Percentiles rank a stretch among this genome's conserved stretches.
Evolutionary conservation across 2,888 invertebrate species (phyloP).

Genomic region (Agrilus cyanescens): DNA sequence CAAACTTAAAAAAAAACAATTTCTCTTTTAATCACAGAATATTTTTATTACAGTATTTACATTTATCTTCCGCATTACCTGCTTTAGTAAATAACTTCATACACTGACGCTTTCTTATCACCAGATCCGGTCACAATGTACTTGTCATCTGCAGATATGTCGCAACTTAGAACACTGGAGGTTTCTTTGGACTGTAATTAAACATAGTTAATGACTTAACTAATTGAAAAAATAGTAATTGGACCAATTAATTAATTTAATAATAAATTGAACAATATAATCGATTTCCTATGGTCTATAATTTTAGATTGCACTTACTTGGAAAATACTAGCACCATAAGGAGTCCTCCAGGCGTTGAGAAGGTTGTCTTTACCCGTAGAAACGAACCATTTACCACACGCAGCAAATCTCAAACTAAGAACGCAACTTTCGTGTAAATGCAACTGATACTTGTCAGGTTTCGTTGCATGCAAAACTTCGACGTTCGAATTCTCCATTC

Average conservation of each 20-base stretch:
- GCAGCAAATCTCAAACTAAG: constrained; percentile 90
- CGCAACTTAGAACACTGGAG: constrained; percentile 95
- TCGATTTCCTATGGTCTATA: not conserved
- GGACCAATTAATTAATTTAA: not conserved
- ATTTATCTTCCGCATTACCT: constrained; percentile 2
- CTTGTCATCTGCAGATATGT: constrained; percentile 95
- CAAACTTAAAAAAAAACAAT: too few relatives aligned
- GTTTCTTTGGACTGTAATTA: constrained; percentile 81
- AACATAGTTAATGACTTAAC: constrained; percentile 8
- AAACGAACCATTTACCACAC: constrained; percentile 97
- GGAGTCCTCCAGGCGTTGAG: constrained; percentile 97
- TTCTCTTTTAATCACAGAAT: too few relatives aligned
- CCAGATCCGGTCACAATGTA: constrained; percentile 97
- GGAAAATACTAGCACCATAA: constrained; percentile 96
- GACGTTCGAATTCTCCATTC: constrained; percentile 96
- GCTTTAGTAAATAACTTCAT: constrained; percentile 80
- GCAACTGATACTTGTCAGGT: constrained; percentile 90
- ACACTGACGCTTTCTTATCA: constrained; percentile 95
- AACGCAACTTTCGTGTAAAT: constrained; percentile 94
- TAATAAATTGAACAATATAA: too few relatives aligned
- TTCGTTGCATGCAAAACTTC: constrained; percentile 86
- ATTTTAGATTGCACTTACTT: constrained; percentile 54
- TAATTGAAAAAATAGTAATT: not conserved
- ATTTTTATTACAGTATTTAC: too few relatives aligned
- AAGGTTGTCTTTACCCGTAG: constrained; percentile 96